Evolutionary conservation across 2,113 vertebrate genomes (phyloP), one percentile per base, ranked within the genome.

Genomic region (Callionymus lyra): DNA sequence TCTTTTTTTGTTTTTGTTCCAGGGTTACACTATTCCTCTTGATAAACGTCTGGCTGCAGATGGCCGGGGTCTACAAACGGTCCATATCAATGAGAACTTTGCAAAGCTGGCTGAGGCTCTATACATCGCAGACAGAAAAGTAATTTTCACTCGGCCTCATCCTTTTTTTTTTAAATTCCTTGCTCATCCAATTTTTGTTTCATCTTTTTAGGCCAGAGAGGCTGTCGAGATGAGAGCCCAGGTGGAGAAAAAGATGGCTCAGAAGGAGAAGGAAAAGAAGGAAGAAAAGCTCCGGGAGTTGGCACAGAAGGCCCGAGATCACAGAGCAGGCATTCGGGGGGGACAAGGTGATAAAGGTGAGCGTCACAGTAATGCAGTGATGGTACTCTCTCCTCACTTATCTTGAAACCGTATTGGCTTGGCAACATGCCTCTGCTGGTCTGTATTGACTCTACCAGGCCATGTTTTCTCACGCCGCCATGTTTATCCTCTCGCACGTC

Each of bases 71-170:
- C 45, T 99, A 32, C 95, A 99, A 71, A 97, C 93, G 0, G 94
- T 99, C 56, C 95, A 99, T 53, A 99, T 99, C 47, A 99, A 99
- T 50, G 95, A 99, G 65, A 99, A 97, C 70, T 99, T 98, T 52
- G 93, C 95, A 45, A 99, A 98, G 76, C 81, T 99, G 59, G 94
- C 95, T 1, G 94, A 99, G 71, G 93, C 94, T 0, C 87, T 99
- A 12, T 99, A 99, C 68, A 98, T 97, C 38, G 95, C 94, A 42
- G 95, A 99, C 70, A 89, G 94, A 82, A 98, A 97, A 91, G 95
- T 97, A 65, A 14, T 1, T 2, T 10, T 9, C 6, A 2, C n/a
- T 9, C 21, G 21, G 4, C 8, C 8, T 27, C 21, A 27, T 27
- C 4, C 21, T 27, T 27, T 12, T 6, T 6, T 12, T 2, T 18